Evolutionary conservation across 2,888 invertebrate species (phyloP), one percentile per base, ranked within the genome.

Genomic region (Taphrorychus bicolor): DNA sequence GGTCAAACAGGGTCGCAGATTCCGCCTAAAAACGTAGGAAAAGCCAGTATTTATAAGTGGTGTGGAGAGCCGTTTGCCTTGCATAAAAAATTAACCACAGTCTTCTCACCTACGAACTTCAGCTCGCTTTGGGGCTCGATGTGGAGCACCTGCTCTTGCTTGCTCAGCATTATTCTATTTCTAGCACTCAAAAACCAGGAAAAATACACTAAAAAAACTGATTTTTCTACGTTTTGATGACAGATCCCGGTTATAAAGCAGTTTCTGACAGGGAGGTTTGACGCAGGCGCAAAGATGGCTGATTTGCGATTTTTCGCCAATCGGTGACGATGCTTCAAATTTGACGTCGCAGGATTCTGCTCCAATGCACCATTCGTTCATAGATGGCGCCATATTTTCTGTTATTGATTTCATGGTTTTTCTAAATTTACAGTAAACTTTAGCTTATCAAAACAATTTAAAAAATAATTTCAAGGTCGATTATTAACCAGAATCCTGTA

Each of bases 41-140:
- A 66, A 62, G 65, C 66, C 62, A 73, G 51, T 73, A 73, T 71
- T 71, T 71, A 73, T 67, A 40, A 23, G 51, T 51, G 51, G 41
- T 58, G 58, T 58, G 52, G 40, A 21, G 48, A 48, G 11, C 53
- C 51, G 22, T 52, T 53, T 58, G 23, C 22, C 42, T 57, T 16
- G 48, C 57, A 56, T 51, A 53, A 61, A 66, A 42, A 16, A 23
- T 51, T 48, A 59, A 58, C 24, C 11, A 11, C 21, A n/a, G 48
- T 14, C 18, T 58, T 66, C 90, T 89, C 86, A 95, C 95, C 95
- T 87, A 89, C 88, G 85, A 95, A 95, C 86, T 90, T 92, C 79
- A 95, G 88, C 85, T 95, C 95, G 84, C 88, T 88, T 84, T 91
- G 89, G 77, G 95, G 95, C 80, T 94, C 93, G 88, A 95, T 93